Percentiles rank a stretch among this genome's conserved stretches.
These are phyloP conservation scores for Scytalopus superciliaris DNA, from an alignment of 2,113 vertebrate genomes.

Conservation along the genomic window DNA sequence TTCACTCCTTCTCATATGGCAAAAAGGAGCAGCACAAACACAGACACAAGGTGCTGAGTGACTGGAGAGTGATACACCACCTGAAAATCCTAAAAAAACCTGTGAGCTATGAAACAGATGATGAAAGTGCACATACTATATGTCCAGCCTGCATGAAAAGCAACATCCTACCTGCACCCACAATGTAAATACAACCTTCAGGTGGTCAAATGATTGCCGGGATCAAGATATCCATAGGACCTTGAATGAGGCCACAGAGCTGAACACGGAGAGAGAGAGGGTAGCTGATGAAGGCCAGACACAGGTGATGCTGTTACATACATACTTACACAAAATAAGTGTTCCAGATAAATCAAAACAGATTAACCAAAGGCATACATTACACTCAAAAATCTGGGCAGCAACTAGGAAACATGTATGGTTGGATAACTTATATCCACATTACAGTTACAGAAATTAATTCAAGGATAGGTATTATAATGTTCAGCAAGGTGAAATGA, in stretches of 20 bases:
- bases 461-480: background rate
- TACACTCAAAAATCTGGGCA: background rate
- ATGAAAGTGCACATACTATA: background rate
- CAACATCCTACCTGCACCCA: background rate
- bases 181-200: background rate
- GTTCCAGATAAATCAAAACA: background rate
- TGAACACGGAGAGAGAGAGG: background rate
- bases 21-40: background rate
- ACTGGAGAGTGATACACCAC: background rate
- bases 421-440: background rate
- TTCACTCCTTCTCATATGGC: background rate
- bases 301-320: background rate
- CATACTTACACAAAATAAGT: background rate
- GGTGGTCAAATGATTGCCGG: background rate
- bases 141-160: background rate
- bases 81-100: background rate
- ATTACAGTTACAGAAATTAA: background rate
- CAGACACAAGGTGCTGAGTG: background rate
- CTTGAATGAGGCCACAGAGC: background rate
- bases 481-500: background rate
- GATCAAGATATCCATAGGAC: rapidly evolving
- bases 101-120: background rate
- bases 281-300: background rate
- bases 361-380: background rate
- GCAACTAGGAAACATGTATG: background rate